Conservation (phyloP, 2,113 vertebrate genomes). For the Mobula hypostoma region DNA sequence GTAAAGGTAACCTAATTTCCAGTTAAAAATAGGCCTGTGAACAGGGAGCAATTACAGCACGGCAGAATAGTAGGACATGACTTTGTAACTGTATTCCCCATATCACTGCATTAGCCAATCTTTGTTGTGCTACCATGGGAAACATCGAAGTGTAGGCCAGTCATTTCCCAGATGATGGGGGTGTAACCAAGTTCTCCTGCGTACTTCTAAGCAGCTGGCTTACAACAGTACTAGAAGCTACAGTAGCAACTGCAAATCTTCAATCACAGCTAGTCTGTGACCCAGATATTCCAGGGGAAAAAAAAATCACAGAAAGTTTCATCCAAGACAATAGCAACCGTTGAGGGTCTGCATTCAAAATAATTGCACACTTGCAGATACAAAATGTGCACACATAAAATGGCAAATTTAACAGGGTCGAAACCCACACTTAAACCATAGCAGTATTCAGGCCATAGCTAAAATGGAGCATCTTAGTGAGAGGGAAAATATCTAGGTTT, state of each 20-base stretch:
- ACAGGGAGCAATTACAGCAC: conserved; percentile 16
- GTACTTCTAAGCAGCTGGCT: background rate
- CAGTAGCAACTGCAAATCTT: no score
- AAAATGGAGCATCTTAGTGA: background rate
- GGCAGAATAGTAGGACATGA: conserved; percentile 20
- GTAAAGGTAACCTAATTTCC: conserved; percentile 32
- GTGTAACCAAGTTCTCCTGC: background rate
- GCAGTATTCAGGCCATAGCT: background rate
- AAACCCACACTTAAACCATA: background rate
- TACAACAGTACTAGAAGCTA: background rate
- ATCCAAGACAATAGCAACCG: background rate
- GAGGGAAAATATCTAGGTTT: background rate
- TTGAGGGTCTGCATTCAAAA: background rate
- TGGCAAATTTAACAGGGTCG: background rate
- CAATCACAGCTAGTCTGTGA: background rate
- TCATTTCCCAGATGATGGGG: background rate
- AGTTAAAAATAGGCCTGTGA: conserved; percentile 31
- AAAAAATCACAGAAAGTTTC: background rate
- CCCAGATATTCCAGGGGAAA: background rate
- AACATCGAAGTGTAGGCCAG: background rate
- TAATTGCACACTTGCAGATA: background rate
- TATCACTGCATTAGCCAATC: background rate
- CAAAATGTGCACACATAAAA: background rate
- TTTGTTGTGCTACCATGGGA: background rate
- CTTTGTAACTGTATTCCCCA: conserved; percentile 31